A percentile compares a stretch with the other conserved stretches of the same genome.
Conservation (phyloP, 2,797 vertebrate species). For the Zenarchopterus dispar region DNA sequence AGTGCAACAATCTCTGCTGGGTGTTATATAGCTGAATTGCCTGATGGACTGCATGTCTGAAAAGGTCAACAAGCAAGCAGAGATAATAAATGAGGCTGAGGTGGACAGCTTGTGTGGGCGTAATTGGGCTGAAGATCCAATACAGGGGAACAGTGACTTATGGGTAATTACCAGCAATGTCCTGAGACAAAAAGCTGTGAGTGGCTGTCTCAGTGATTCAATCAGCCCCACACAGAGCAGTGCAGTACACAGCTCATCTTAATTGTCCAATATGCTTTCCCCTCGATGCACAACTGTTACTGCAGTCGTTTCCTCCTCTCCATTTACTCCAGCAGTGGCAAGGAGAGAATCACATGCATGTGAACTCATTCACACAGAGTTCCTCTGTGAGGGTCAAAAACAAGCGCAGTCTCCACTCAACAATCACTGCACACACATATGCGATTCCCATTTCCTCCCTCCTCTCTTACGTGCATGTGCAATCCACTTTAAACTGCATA, state of each 20-base stretch:
- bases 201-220: slow-evolving; percentile 80
- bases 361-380: slow-evolving; percentile 54
- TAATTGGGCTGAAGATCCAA: slow-evolving; percentile 84
- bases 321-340: slow-evolving; percentile 46
- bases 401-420: slow-evolving; percentile 28
- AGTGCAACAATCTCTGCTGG: slow-evolving; percentile 43
- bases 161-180: slow-evolving; percentile 87
- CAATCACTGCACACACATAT: slow-evolving; percentile 10
- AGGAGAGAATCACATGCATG: slow-evolving; percentile 33
- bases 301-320: slow-evolving; percentile 58
- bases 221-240: slow-evolving; percentile 82
- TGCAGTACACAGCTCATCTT: slow-evolving; percentile 78
- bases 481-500: slow-evolving; percentile 11
- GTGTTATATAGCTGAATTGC: slow-evolving; percentile 61
- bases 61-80: slow-evolving; percentile 84
- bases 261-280: slow-evolving; percentile 85
- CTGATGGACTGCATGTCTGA: slow-evolving; percentile 58
- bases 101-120: slow-evolving; percentile 73
- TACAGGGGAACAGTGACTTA: slow-evolving; percentile 80
- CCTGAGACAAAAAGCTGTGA: slow-evolving; percentile 81
- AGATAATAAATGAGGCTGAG: slow-evolving; percentile 77
- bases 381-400: slow-evolving; percentile 50
- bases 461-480: slow-evolving; percentile 4
- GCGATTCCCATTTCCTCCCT: slow-evolving; percentile 7
- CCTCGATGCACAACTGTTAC: slow-evolving; percentile 58